Conservation (phyloP, 2,113 vertebrate species). For the Lanius collurio region DNA sequence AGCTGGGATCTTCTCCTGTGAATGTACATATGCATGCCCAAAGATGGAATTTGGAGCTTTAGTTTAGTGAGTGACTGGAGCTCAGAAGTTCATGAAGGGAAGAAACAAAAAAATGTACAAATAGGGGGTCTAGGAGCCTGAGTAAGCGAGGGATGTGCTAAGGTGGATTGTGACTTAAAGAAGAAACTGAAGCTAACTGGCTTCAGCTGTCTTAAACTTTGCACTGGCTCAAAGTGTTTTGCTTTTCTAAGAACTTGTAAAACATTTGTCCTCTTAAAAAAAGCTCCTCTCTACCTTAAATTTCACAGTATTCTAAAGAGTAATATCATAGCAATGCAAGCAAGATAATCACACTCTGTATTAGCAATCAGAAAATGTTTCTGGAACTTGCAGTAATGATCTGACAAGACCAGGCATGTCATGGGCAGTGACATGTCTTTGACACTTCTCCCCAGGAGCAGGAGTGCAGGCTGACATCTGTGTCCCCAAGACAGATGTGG, state of each 20-base stretch:
- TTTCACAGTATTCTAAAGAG: background rate
- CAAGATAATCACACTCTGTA: background rate
- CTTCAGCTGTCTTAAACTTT: background rate
- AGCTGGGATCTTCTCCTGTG: background rate
- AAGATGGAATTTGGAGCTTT: background rate
- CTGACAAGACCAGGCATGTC: background rate
- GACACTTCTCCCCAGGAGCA: background rate
- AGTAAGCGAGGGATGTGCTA: background rate
- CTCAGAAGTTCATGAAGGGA: background rate
- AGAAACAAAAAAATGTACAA: background rate
- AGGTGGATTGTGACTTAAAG: background rate
- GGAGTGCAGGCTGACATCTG: background rate
- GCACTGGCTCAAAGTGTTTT: background rate
- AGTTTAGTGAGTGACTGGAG: background rate
- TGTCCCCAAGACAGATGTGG: background rate
- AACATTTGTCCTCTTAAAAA: background rate
- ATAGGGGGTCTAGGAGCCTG: background rate
- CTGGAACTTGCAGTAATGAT: background rate
- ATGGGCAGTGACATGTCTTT: background rate
- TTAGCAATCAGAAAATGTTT: background rate
- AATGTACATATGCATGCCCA: background rate
- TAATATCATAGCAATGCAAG: background rate
- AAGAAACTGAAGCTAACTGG: background rate
- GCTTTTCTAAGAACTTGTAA: background rate
- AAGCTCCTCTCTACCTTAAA: background rate